Evolutionary conservation across 2,113 vertebrate genomes (phyloP).

Genomic region (Takifugu flavidus): DNA sequence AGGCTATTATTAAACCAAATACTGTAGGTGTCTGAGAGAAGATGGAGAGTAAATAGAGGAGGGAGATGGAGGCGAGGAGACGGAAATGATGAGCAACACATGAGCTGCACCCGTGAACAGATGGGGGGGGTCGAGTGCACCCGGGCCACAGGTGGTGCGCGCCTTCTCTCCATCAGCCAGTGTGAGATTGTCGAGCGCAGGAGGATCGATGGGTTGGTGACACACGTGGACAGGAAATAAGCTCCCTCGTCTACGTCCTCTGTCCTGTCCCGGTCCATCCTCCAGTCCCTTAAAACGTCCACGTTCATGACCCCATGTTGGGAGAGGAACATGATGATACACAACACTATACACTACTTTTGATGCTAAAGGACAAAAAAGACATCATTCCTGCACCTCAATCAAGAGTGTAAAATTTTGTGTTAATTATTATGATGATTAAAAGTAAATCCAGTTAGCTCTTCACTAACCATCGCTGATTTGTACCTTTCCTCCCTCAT

Average conservation of each 20-base stretch:
- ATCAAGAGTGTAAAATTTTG: background rate
- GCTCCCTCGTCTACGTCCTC: constrained; percentile 11
- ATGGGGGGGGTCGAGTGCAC: background rate
- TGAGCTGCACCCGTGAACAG: constrained; percentile 4
- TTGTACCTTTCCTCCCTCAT: background rate
- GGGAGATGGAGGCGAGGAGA: constrained; percentile 18
- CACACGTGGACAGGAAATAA: constrained; percentile 27
- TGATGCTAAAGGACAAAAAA: too few species aligned
- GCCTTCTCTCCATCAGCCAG: constrained; percentile 36
- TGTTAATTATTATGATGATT: background rate
- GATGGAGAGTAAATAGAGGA: constrained; percentile 19
- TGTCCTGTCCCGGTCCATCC: constrained; percentile 5
- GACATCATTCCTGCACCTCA: too few species aligned
- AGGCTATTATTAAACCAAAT: constrained; percentile 8
- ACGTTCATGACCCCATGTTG: background rate
- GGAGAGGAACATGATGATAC: too few species aligned
- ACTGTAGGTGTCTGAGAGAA: background rate
- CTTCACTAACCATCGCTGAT: background rate
- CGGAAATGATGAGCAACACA: constrained; percentile 3
- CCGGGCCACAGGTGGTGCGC: constrained; percentile 52
- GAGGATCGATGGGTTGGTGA: constrained; percentile 26
- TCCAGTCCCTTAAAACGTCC: too few species aligned
- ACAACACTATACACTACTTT: too few species aligned
- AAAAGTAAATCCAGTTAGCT: background rate
- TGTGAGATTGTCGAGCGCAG: constrained; percentile 29